phyloP scores from a whole-genome alignment of 2,888 invertebrate genomes.

The Drosophila rellima region DNA sequence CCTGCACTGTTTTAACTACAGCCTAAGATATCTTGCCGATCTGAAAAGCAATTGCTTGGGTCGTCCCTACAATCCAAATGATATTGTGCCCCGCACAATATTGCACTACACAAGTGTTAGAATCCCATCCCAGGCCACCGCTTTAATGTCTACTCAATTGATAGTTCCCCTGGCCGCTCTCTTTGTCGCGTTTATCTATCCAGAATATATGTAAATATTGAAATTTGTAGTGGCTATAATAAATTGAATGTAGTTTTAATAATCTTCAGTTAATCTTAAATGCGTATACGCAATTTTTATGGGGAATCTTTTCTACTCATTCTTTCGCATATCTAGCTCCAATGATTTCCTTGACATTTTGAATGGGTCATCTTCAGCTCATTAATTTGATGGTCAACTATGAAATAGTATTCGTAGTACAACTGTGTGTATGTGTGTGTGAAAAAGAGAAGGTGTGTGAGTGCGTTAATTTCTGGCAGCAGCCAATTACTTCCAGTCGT shows the following conservation, averaged over 20 bases:
- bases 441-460: not conserved
- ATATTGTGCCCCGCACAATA: not conserved
- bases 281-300: too few species aligned
- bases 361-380: slow-evolving; percentile 7
- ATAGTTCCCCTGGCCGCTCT: not conserved
- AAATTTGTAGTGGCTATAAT: slow-evolving; percentile 6
- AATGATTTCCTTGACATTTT: not conserved
- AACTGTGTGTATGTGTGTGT: slow-evolving; percentile 7
- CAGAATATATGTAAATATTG: not conserved
- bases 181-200: not conserved
- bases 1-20: slow-evolving; percentile 27
- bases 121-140: not conserved
- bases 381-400: slow-evolving; percentile 44
- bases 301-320: not conserved
- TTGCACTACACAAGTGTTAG: slow-evolving; percentile 20
- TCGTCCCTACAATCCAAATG: not conserved
- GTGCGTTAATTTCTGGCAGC: slow-evolving; percentile 62
- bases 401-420: slow-evolving; percentile 30
- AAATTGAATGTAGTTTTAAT: not conserved
- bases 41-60: slow-evolving; percentile 2
- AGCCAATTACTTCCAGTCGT: slow-evolving; percentile 75
- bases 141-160: not conserved
- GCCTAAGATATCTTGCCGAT: slow-evolving; percentile 20
- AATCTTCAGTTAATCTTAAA: too few species aligned
- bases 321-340: not conserved